phyloP scores from a whole-genome alignment of 2,888 invertebrate species.

The Eilema sororculum region DNA sequence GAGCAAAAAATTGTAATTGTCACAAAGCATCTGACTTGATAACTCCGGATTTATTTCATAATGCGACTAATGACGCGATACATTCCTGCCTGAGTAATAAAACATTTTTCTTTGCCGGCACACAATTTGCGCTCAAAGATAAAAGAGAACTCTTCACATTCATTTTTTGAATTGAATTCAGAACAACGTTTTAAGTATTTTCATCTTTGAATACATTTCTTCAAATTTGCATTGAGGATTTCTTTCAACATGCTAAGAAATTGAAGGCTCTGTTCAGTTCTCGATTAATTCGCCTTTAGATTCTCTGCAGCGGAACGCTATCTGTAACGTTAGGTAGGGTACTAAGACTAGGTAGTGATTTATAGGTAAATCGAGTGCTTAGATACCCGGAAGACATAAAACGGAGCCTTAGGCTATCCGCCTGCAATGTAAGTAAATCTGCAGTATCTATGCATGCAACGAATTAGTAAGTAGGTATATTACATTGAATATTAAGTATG shows the following conservation, averaged over 20 bases:
- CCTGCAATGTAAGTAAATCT: not conserved
- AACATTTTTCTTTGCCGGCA: conserved; percentile 1
- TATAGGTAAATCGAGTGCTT: conserved; percentile 43
- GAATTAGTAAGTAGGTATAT: not conserved
- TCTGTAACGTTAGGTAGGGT: conserved; percentile 25
- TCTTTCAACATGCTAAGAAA: conserved; percentile 2
- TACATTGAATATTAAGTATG: not conserved
- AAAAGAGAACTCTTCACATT: conserved; percentile 7
- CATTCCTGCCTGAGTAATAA: conserved; percentile 1
- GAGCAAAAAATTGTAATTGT: not conserved
- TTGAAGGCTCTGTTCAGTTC: conserved; percentile 15
- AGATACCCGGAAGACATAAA: conserved; percentile 36
- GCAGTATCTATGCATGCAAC: not conserved
- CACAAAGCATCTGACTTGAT: conserved; percentile 3
- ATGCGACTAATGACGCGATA: conserved; percentile 20
- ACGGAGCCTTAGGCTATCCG: not conserved
- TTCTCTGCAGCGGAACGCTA: conserved; percentile 17
- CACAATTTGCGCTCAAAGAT: conserved; percentile 14
- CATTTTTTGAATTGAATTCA: conserved; percentile 15
- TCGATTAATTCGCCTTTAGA: conserved; percentile 25
- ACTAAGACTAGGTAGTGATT: conserved; percentile 39
- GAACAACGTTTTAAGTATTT: conserved; percentile 10
- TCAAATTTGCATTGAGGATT: conserved; percentile 5
- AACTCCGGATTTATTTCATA: not conserved
- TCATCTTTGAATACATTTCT: conserved; percentile 3